These are phyloP conservation scores for Idaea straminata DNA, from an alignment of 2,888 invertebrate species.

Conservation along the genomic window DNA sequence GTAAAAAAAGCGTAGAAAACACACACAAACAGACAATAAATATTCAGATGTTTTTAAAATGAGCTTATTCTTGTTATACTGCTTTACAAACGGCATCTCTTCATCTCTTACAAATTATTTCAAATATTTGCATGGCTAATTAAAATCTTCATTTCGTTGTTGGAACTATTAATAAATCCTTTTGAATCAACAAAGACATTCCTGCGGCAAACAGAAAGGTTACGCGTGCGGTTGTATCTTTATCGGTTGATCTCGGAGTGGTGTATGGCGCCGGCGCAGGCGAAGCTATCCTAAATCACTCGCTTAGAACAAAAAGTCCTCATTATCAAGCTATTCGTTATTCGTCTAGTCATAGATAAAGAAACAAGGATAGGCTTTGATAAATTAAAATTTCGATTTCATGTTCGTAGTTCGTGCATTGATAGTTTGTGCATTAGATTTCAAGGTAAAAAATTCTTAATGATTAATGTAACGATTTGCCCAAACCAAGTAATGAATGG, in stretches of 20 bases:
- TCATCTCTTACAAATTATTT: neutral
- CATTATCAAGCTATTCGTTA: constrained; percentile 32
- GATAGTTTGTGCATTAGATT: too few relatives aligned
- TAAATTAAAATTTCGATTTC: too few relatives aligned
- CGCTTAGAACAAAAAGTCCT: constrained; percentile 44
- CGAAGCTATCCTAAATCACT: constrained; percentile 51
- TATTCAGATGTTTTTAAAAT: neutral
- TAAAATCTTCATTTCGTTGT: constrained; percentile 4
- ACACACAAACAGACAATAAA: too few relatives aligned
- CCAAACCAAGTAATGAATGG: too few relatives aligned
- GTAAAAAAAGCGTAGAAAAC: too few relatives aligned
- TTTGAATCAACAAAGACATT: constrained; percentile 30
- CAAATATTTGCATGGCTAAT: constrained; percentile 9
- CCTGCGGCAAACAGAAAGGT: constrained; percentile 29
- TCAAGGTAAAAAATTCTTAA: too few relatives aligned
- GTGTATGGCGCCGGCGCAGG: constrained; percentile 52
- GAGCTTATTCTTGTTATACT: neutral
- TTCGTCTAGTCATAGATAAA: neutral
- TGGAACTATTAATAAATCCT: constrained; percentile 11
- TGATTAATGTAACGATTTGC: too few relatives aligned
- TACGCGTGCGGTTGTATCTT: constrained; percentile 39
- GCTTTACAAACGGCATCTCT: neutral
- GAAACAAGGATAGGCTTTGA: neutral
- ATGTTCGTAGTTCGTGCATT: too few relatives aligned
- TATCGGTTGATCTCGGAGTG: constrained; percentile 46